Base-by-base conservation (phyloP, 2,113 vertebrate species). In the Psilopogon haemacephalus region DNA sequence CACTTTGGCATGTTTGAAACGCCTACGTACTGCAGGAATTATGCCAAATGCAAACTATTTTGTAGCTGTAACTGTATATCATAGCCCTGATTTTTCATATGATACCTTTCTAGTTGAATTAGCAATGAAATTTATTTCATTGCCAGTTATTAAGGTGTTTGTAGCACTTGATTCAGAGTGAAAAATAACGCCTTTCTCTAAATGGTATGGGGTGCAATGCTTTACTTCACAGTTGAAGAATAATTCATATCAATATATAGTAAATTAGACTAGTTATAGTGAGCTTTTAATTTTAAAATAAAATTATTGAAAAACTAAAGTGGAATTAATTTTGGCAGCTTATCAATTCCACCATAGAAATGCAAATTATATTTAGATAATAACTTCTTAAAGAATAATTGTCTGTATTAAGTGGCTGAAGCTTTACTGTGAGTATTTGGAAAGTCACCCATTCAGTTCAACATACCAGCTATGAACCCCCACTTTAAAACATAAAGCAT, bases 1-100 rank as follows among this genome's bases (percentile, higher is more conserved):
- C 40, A 52, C 81, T 90, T 90, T 62, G 88, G 48, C 68, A 72
- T 35, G 28, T 73, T 82, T 95, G 86, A 95, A 96, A 89, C 79
- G 20, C 48, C 74, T 84, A 26, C 63, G 32, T 81, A 62, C 42
- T 70, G 32, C 63, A 88, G 76, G 50, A 74, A 69, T 74, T 50
- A 72, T 5, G 16, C 38, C 38, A 59, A 93, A 90, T 59, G 35
- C 26, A 60, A 80, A 68, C 60, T 65, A 9, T 21, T 46, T 93
- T 60, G 19, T 70, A 84, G 32, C 24, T 44, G 28, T 82, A 87
- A 23, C 12, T 40, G 8, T 33, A 19, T 62, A 56, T 72, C 63
- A 82, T 35, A 69, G 30, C 6, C 27, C 12, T 65, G n/a, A 0
- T 0, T 6, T 62, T 64, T 63, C 71, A 12, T 80, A 30, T 55